Conservation (phyloP, 1,140 invertebrate genomes). For the Meloidogyne floridensis region DNA sequence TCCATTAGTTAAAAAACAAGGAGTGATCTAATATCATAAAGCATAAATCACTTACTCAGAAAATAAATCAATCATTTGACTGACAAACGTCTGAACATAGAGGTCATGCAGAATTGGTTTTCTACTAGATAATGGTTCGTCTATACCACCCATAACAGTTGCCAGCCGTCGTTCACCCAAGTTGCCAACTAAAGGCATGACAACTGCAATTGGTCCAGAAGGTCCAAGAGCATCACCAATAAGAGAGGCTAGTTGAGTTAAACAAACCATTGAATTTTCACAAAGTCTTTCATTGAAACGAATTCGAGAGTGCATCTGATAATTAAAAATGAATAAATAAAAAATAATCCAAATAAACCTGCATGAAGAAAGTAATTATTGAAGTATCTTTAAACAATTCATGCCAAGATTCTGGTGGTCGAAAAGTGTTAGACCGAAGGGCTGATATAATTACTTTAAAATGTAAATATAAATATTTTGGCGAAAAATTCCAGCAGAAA, state of each 20-base stretch:
- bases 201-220: constrained; percentile 26
- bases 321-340: neutral
- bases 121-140: neutral
- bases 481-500: constrained; percentile 39
- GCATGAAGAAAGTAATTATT: constrained; percentile 36
- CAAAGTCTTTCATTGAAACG: constrained; percentile 32
- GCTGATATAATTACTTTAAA: constrained; percentile 22
- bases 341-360: constrained; percentile 12
- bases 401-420: constrained; percentile 30
- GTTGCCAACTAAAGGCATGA: constrained; percentile 19
- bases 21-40: neutral
- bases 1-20: too few species aligned
- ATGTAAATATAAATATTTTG: constrained; percentile 32
- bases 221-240: constrained; percentile 34
- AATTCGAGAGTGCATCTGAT: constrained; percentile 28
- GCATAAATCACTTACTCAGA: constrained; percentile 18
- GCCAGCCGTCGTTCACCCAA: constrained; percentile 19
- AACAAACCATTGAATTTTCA: constrained; percentile 38
- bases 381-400: constrained; percentile 37
- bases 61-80: constrained; percentile 28
- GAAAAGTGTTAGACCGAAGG: constrained; percentile 25
- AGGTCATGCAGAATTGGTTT: constrained; percentile 16
- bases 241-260: constrained; percentile 33
- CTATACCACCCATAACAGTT: constrained; percentile 18
- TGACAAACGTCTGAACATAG: constrained; percentile 32